These are phyloP conservation scores for Acanthaster planci DNA, from an alignment of 35 echinoderm and acorn worm species.

Conservation along the genomic window DNA sequence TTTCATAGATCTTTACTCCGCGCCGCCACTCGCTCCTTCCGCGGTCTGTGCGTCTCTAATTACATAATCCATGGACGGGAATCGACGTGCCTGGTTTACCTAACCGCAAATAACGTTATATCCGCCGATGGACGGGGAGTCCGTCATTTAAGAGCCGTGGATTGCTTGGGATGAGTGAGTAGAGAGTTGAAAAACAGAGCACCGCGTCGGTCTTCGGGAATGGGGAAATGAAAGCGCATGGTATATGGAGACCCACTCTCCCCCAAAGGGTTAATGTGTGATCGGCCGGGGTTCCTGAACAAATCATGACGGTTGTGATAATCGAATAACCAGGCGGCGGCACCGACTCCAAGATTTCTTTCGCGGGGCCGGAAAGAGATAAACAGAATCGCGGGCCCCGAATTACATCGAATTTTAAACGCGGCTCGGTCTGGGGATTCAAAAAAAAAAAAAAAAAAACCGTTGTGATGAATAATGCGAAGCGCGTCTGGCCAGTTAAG, in stretches of 20 bases:
- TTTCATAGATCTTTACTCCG: background rate
- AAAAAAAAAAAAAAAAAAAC: background rate
- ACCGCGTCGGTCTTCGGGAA: background rate
- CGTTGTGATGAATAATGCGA: background rate
- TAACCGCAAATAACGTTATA: conserved; percentile 15
- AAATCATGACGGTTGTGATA: conserved; percentile 10
- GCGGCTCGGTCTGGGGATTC: background rate
- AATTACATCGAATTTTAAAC: conserved; percentile 21
- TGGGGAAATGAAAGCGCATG: no score
- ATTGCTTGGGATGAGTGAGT: background rate
- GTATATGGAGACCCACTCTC: no score
- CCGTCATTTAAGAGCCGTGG: no score
- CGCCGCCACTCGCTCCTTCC: conserved; percentile 1
- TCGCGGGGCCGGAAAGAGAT: background rate
- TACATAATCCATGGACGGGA: conserved; percentile 1
- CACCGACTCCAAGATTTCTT: background rate
- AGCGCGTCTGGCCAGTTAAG: background rate
- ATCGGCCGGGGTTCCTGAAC: conserved; percentile 27
- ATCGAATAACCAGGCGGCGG: conserved; percentile 22
- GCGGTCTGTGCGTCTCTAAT: background rate
- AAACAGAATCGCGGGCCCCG: background rate
- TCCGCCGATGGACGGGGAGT: background rate
- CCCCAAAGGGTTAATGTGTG: conserved; percentile 32
- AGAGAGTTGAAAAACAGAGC: background rate
- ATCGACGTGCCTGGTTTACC: conserved; percentile 17